Evolutionary conservation across 1,140 invertebrate species (phyloP).

Genomic region (Geopemphigus sp.): DNA sequence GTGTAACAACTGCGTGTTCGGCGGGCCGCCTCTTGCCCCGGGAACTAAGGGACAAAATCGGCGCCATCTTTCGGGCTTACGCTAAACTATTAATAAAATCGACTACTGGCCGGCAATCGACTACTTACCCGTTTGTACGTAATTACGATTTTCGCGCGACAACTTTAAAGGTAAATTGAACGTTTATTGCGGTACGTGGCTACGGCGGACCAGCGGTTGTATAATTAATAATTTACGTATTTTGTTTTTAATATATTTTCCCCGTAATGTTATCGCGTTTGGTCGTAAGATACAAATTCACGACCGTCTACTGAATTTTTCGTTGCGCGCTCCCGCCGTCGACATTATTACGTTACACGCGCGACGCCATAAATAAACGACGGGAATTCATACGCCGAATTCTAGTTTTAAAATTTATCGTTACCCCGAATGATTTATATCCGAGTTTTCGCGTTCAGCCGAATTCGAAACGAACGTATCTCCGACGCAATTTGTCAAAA

Average conservation of each 20-base stretch:
- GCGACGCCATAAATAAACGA: neutral
- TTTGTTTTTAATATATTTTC: constrained; percentile 8
- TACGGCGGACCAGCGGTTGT: neutral
- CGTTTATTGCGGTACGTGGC: neutral
- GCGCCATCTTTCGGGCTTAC: too few species aligned
- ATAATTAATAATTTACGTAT: neutral
- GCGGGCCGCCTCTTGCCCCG: too few species aligned
- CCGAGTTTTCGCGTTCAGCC: neutral
- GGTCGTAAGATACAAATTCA: neutral
- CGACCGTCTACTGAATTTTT: neutral
- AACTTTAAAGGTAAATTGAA: neutral
- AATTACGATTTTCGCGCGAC: neutral
- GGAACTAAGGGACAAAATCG: too few species aligned
- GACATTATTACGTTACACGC: too few species aligned
- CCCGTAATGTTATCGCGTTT: neutral
- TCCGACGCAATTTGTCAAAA: too few species aligned
- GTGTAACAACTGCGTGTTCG: too few species aligned
- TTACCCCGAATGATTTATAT: neutral
- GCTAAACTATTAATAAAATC: too few species aligned
- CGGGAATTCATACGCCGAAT: neutral
- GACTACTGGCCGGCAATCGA: too few species aligned
- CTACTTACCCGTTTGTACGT: neutral
- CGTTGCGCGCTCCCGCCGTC: neutral
- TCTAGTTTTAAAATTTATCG: neutral
- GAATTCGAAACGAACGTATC: neutral